Evolutionary conservation across 2,888 invertebrate genomes (phyloP).

Genomic region (Dryomyza anilis): DNA sequence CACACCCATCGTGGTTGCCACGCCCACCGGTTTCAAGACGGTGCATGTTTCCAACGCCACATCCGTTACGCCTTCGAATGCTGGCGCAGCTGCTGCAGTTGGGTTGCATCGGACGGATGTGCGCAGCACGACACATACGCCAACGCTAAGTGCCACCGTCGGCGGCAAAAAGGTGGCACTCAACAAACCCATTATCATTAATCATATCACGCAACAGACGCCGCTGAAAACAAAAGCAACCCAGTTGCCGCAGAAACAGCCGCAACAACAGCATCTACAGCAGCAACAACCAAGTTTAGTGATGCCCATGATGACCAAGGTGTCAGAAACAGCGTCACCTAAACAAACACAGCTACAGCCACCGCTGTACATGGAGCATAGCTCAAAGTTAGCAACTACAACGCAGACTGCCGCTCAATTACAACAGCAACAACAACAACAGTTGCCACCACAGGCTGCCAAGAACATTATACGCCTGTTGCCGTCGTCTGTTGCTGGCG

Average conservation of each 20-base stretch:
- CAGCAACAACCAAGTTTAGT: too few relatives aligned
- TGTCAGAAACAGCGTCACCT: too few relatives aligned
- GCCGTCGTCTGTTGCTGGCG: constrained; percentile 38
- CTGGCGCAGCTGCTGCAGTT: constrained; percentile 29
- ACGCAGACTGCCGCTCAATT: too few relatives aligned
- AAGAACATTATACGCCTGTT: constrained; percentile 50
- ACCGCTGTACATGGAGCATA: constrained; percentile 15
- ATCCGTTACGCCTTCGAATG: constrained; percentile 34
- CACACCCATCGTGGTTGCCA: constrained; percentile 56
- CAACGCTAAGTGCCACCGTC: constrained; percentile 33
- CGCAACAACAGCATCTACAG: constrained; percentile 20
- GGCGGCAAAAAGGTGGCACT: constrained; percentile 48
- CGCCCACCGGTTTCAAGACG: constrained; percentile 57
- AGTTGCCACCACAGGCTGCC: constrained; percentile 6
- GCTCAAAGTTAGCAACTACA: background rate
- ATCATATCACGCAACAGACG: constrained; percentile 38
- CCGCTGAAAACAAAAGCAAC: constrained; percentile 30
- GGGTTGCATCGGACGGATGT: constrained; percentile 30
- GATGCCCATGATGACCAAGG: too few relatives aligned
- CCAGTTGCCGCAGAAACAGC: constrained; percentile 19
- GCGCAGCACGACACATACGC: constrained; percentile 28
- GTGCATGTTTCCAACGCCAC: constrained; percentile 55
- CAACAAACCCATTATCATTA: constrained; percentile 54
- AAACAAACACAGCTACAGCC: too few relatives aligned
- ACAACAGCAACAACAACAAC: too few relatives aligned